Percentiles rank a stretch among this genome's conserved stretches.
Evolutionary conservation across 2,888 invertebrate genomes (phyloP).

Genomic region (Linnaemya tessellans): DNA sequence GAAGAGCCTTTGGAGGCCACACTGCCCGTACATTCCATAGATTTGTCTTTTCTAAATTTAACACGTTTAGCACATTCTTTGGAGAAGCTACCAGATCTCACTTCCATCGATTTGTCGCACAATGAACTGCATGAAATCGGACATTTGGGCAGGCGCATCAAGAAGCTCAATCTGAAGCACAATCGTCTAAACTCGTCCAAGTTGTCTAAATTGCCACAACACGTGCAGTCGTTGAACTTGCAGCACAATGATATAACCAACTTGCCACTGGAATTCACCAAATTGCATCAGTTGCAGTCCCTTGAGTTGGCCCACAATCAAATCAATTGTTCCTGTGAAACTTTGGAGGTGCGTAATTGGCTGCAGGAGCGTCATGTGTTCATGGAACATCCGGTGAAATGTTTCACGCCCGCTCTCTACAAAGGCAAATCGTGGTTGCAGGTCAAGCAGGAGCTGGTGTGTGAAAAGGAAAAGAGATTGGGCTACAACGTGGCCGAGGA

Average conservation of each 20-base stretch:
- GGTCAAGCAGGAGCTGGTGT: conserved; percentile 85
- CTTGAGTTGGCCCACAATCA: conserved; percentile 88
- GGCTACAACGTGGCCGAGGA: conserved; percentile 73
- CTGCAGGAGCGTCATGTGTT: conserved; percentile 85
- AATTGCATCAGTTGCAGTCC: conserved; percentile 84
- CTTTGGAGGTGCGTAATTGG: conserved; percentile 86
- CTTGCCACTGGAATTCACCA: conserved; percentile 86
- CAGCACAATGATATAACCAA: conserved; percentile 86
- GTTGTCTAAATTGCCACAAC: conserved; percentile 84
- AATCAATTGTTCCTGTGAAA: conserved; percentile 88
- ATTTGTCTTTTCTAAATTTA: conserved; percentile 87
- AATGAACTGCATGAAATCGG: conserved; percentile 86
- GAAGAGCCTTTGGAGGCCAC: conserved; percentile 73
- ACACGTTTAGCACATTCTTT: conserved; percentile 85
- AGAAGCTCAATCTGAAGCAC: conserved; percentile 86
- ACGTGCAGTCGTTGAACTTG: conserved; percentile 86
- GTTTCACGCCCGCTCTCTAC: conserved; percentile 84
- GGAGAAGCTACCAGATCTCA: conserved; percentile 86
- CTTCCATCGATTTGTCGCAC: conserved; percentile 86
- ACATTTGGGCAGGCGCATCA: conserved; percentile 86
- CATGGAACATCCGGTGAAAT: conserved; percentile 85
- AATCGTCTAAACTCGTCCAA: conserved; percentile 86
- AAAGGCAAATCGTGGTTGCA: conserved; percentile 85
- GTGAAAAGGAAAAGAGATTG: conserved; percentile 81
- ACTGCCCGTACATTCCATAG: conserved; percentile 84